Evolutionary conservation across 1,140 invertebrate species (phyloP).

Genomic region (Elymnias hypermnestra): DNA sequence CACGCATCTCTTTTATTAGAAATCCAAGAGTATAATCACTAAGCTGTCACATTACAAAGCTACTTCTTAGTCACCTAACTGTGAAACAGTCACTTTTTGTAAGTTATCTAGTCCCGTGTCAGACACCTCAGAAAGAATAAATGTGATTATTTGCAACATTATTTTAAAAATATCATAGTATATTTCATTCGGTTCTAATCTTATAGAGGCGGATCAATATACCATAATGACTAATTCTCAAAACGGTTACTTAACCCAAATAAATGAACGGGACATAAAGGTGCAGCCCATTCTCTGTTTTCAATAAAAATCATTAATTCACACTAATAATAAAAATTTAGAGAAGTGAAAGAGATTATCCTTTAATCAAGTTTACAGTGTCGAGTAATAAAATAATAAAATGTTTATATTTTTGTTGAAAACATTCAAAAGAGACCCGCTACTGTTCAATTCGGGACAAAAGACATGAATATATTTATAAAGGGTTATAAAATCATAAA

Average conservation of each 20-base stretch:
- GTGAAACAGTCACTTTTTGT: too few species aligned
- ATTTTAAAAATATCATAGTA: too few species aligned
- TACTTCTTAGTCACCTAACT: too few species aligned
- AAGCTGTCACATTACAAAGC: too few species aligned
- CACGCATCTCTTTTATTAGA: too few species aligned
- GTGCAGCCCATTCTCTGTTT: background rate
- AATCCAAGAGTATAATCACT: too few species aligned
- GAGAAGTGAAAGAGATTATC: constrained; percentile 1
- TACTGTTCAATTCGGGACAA: constrained; percentile 1
- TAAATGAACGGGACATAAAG: background rate
- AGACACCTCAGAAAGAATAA: too few species aligned
- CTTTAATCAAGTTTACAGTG: constrained; percentile 3
- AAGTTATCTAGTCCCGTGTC: too few species aligned
- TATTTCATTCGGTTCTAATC: too few species aligned
- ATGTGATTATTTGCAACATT: too few species aligned
- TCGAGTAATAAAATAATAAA: constrained; percentile 4
- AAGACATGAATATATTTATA: constrained; percentile 1
- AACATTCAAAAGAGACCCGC: background rate
- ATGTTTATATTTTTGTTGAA: constrained; percentile 1
- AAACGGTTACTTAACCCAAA: background rate
- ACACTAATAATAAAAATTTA: constrained; percentile 1
- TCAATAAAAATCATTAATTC: background rate
- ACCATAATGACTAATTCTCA: background rate
- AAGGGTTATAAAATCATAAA: constrained; percentile 1
- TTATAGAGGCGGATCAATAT: too few species aligned